Evolutionary conservation across 37 sponge, comb jelly and placozoan genomes (phyloP).

Genomic region (Haliclona indistincta): DNA sequence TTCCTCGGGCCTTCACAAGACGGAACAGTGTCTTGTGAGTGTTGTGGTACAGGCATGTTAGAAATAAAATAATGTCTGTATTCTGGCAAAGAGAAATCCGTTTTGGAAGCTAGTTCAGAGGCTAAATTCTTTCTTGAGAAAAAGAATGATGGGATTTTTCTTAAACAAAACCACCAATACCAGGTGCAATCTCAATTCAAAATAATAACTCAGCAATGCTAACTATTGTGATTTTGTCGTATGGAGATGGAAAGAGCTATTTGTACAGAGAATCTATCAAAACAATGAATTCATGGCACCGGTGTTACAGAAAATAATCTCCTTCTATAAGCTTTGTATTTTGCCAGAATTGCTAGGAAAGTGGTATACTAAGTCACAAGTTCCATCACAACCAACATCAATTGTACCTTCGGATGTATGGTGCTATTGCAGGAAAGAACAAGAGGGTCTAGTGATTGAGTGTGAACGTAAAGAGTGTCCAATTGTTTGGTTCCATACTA

Average conservation of each 20-base stretch:
- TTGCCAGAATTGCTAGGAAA: conserved; percentile 37
- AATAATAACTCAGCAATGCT: conserved; percentile 17
- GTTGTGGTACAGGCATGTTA: conserved; percentile 52
- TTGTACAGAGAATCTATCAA: conserved; percentile 25
- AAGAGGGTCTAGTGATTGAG: conserved; percentile 8
- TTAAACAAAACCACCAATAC: conserved; percentile 17
- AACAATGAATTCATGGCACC: conserved; percentile 7
- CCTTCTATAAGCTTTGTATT: conserved; percentile 30
- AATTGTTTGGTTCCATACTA: conserved; percentile 34
- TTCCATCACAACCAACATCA: too few relatives aligned
- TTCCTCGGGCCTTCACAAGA: conserved; percentile 57
- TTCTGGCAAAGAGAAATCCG: conserved; percentile 15
- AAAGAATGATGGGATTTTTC: background rate
- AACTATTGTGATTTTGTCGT: conserved; percentile 56
- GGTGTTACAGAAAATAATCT: background rate
- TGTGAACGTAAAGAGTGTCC: conserved; percentile 14
- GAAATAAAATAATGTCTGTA: conserved; percentile 65
- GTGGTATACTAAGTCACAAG: conserved; percentile 34
- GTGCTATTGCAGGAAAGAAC: conserved; percentile 23
- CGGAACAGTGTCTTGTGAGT: conserved; percentile 39
- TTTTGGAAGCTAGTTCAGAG: conserved; percentile 18
- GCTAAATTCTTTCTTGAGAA: conserved; percentile 12
- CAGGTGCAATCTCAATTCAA: conserved; percentile 56
- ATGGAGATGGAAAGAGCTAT: conserved; percentile 23
- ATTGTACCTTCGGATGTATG: too few relatives aligned